Evolutionary conservation across 1,140 invertebrate species (phyloP).

Genomic region (Calliopsis andreniformis): DNA sequence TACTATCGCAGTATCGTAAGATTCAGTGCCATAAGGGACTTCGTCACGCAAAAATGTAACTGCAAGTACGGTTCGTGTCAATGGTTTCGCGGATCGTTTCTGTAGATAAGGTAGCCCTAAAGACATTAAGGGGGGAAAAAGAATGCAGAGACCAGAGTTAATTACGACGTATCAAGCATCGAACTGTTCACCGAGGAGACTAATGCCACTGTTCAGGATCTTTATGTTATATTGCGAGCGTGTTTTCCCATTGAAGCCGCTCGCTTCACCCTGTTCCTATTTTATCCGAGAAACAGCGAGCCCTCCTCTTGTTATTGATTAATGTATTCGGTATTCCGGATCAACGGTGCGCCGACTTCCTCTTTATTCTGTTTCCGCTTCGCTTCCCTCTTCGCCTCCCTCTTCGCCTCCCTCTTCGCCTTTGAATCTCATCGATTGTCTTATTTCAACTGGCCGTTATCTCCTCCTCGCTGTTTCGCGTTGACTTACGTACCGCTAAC

Average conservation of each 20-base stretch:
- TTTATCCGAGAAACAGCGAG: conserved; percentile 52
- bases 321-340: conserved; percentile 65
- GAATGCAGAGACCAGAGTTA: conserved; percentile 45
- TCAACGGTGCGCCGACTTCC: conserved; percentile 56
- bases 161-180: conserved; percentile 61
- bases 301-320: conserved; percentile 58
- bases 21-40: no score
- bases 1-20: no score
- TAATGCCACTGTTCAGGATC: conserved; percentile 58
- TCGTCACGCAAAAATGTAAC: not conserved
- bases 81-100: conserved; percentile 17
- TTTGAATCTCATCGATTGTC: conserved; percentile 62
- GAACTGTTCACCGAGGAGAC: conserved; percentile 49
- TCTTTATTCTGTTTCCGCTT: conserved; percentile 21
- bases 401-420: not conserved
- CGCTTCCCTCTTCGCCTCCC: conserved; percentile 1
- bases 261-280: conserved; percentile 41
- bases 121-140: conserved; percentile 20
- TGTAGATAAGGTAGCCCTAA: conserved; percentile 26
- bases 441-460: conserved; percentile 61
- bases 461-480: conserved; percentile 28
- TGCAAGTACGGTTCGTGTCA: not conserved
- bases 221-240: conserved; percentile 35
- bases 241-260: conserved; percentile 46
- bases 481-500: conserved; percentile 40